These are phyloP conservation scores for Aphaenogaster rudis DNA, from an alignment of 1,140 invertebrate species.

Conservation along the genomic window DNA sequence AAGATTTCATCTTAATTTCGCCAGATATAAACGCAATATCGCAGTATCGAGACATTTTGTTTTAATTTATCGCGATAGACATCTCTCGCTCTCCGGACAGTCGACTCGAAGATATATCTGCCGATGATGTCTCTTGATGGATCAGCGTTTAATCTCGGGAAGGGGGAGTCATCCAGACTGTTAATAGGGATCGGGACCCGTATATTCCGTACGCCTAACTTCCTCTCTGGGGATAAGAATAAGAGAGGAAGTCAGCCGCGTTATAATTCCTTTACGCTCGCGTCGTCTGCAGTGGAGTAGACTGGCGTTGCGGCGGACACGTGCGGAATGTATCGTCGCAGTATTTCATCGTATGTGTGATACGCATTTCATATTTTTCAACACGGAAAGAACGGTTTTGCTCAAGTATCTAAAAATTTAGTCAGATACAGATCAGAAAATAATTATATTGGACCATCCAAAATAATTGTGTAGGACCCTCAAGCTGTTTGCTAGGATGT, in stretches of 20 bases:
- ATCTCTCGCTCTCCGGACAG: not conserved
- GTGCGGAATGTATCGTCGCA: conserved; percentile 33
- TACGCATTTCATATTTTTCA: not conserved
- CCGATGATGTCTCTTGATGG: conserved; percentile 80
- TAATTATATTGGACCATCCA: no score
- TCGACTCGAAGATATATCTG: conserved; percentile 73
- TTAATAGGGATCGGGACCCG: conserved; percentile 70
- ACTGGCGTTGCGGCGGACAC: conserved; percentile 46
- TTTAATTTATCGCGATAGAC: conserved; percentile 49
- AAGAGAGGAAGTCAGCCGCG: conserved; percentile 61
- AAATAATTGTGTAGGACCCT: no score
- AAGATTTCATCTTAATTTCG: not conserved
- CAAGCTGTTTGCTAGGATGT: no score
- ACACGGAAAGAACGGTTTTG: no score
- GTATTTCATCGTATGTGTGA: conserved; percentile 4
- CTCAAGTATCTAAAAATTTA: no score
- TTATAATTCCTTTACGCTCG: conserved; percentile 55
- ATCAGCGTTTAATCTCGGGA: conserved; percentile 73
- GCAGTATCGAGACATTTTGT: conserved; percentile 29
- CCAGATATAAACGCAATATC: not conserved
- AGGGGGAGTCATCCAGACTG: conserved; percentile 60
- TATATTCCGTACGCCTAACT: conserved; percentile 43
- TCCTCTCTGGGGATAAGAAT: conserved; percentile 63
- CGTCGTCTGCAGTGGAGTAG: conserved; percentile 58
- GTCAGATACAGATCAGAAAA: no score